Base-by-base conservation (phyloP, 2,888 invertebrate species). In the Protophormia terraenovae region DNA sequence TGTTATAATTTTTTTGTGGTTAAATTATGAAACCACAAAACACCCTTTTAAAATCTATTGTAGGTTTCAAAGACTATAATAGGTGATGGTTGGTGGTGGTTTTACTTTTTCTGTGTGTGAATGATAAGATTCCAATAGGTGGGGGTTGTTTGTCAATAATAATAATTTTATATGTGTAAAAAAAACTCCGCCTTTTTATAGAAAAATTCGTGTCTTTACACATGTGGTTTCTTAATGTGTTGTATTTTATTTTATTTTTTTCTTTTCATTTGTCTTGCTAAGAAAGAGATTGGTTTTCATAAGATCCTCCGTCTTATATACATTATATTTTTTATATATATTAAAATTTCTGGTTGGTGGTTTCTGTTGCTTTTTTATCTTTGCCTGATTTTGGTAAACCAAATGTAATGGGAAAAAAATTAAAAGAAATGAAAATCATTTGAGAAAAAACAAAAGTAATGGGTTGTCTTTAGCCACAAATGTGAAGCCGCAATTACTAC, bases 381-480 rank as follows among this genome's bases (percentile, higher is more conserved):
- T 3, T 14, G 38, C 10, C n/a, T 29, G 16, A 32, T 79, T 75
- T 83, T 80, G 79, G 76, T 79, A 71, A 78, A 83, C 82, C 83
- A 72, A 73, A 55, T 38, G 55, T 78, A 45, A 58, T n/a, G 47
- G 29, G 19, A 72, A 35, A 66, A 19, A 16, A 55, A 14, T 53
- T 38, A 58, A 71, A 72, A 60, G 47, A 45, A 41, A 64, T 83
- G 58, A 62, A 84, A 81, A 79, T 55, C 47, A 50, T 71, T 69
- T 38, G 47, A 72, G 22, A 41, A 62, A 62, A 62, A 58, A 38
- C 66, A 72, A 79, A 86, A 86, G 55, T 82, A 88, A 88, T 87
- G 89, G 88, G 88, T 89, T 90, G 89, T 90, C 89, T 89, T 89
- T 88, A 87, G 91, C 91, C 91, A 86, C 91, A 91, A 91, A 89